Evolutionary conservation across 2,797 vertebrate genomes (phyloP).

Genomic region (Nothura maculosa): DNA sequence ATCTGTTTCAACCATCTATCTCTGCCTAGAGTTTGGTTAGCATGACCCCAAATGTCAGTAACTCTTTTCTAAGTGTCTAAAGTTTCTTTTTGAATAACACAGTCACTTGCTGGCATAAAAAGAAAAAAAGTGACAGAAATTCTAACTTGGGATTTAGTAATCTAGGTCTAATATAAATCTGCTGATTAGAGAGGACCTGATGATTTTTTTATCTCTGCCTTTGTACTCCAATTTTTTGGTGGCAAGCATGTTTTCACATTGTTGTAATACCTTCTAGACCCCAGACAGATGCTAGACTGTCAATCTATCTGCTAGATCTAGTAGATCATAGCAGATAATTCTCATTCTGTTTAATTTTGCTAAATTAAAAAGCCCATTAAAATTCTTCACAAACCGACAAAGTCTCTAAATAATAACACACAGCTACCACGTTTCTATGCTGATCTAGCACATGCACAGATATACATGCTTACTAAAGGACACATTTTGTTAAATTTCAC

Average conservation of each 20-base stretch:
- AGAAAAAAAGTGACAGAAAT: not conserved
- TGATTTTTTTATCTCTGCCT: not conserved
- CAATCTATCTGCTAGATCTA: not conserved
- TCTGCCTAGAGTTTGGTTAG: not conserved
- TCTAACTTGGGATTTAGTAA: not conserved
- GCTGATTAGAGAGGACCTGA: not conserved
- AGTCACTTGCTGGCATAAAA: not conserved
- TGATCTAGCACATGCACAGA: rapidly evolving
- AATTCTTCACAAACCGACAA: not conserved
- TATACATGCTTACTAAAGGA: not conserved
- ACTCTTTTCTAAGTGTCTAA: not conserved
- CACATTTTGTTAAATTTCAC: rapidly evolving
- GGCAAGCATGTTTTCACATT: not conserved
- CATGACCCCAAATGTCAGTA: not conserved
- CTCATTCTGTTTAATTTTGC: not conserved
- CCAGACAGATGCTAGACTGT: not conserved
- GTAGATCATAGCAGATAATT: not conserved
- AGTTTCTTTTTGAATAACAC: not conserved
- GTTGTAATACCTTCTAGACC: not conserved
- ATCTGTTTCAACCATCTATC: not conserved
- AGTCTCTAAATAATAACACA: not conserved
- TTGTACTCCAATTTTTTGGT: not conserved
- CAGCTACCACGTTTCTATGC: not conserved
- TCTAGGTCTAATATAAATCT: not conserved
- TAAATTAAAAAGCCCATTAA: not conserved